These are phyloP conservation scores for Drosophila prosaltans DNA, from an alignment of 1,140 invertebrate genomes.

Conservation along the genomic window DNA sequence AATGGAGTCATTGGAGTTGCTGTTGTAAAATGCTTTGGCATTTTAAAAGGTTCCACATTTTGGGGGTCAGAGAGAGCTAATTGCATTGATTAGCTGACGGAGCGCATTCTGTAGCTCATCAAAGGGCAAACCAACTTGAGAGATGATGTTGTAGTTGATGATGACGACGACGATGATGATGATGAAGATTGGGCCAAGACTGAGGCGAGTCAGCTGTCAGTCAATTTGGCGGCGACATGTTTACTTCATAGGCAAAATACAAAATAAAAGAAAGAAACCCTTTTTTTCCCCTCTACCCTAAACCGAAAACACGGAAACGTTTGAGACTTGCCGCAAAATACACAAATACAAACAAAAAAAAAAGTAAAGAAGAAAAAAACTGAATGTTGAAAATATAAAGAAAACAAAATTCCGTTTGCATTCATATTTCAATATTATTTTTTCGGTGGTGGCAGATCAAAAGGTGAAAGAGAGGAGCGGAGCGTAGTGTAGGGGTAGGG, in stretches of 20 bases:
- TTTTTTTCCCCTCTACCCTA: conserved; percentile 35
- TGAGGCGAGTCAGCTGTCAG: conserved; percentile 74
- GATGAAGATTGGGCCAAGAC: conserved; percentile 4
- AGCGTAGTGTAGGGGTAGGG: not conserved
- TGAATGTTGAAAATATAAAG: conserved; percentile 14
- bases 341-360: conserved; percentile 39
- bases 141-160: conserved; percentile 21
- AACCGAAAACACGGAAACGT: conserved; percentile 31
- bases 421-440: conserved; percentile 79
- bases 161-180: conserved; percentile 9
- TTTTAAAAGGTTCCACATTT: conserved; percentile 81
- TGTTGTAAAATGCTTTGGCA: conserved; percentile 74
- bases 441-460: conserved; percentile 46
- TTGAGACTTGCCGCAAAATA: conserved; percentile 53
- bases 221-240: conserved; percentile 74
- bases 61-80: conserved; percentile 74
- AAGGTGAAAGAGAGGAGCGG: conserved; percentile 39
- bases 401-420: conserved; percentile 68
- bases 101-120: conserved; percentile 72
- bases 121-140: conserved; percentile 45
- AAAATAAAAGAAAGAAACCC: conserved; percentile 34
- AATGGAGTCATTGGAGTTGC: conserved; percentile 21
- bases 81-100: conserved; percentile 81
- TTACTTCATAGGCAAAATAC: conserved; percentile 65
- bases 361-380: conserved; percentile 33